Base-by-base conservation (phyloP, 2,888 invertebrate genomes). In the Mesorhabditis sp. region DNA sequence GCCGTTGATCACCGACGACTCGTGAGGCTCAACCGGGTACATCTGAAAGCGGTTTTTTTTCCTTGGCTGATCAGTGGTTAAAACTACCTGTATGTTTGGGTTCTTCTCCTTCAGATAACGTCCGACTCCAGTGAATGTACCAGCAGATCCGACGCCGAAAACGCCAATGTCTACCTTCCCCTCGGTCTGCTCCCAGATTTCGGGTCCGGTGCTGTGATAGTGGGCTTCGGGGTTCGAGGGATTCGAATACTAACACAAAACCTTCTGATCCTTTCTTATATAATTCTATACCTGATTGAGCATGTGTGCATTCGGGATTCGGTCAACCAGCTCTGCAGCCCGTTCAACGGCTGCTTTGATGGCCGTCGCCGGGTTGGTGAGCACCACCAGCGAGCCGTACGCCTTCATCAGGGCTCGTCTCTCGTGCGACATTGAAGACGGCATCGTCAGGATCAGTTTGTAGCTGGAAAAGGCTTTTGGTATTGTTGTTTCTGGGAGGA, bases 101-200 rank as follows among this genome's bases (percentile, higher is more conserved):
- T 82, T 82, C 75, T 80, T 75, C 71, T 83, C 81, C 70, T 82
- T 81, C 70, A 83, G 69, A 65, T 69, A 83, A 10, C 75, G 70
- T 7, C 79, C 80, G 41, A 78, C 77, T 7, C 82, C 82, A 4
- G 79, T 77, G 62, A 80, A 72, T 28, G 83, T 83, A 15, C 83
- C 83, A 13, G 82, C 83, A 0, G 82, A 78, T 45, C 83, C 83
- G 64, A 83, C 78, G 6, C 82, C 83, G 65, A 82, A 83, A 58
- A 80, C 74, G 28, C 81, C 82, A 41, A 78, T 79, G 63, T 82
- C 84, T 2, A 79, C 78, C 68, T 83, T 79, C 68, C 84, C 85
- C 43, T 80, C 72, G 4, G 85, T 83, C 69, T 85, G 86, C 44
- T 75, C 70, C 82, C 82, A 86, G 68, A 85, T 85, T 76, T 85